phyloP scores from a whole-genome alignment of 1,140 invertebrate species.

The Meteorus sp. region DNA sequence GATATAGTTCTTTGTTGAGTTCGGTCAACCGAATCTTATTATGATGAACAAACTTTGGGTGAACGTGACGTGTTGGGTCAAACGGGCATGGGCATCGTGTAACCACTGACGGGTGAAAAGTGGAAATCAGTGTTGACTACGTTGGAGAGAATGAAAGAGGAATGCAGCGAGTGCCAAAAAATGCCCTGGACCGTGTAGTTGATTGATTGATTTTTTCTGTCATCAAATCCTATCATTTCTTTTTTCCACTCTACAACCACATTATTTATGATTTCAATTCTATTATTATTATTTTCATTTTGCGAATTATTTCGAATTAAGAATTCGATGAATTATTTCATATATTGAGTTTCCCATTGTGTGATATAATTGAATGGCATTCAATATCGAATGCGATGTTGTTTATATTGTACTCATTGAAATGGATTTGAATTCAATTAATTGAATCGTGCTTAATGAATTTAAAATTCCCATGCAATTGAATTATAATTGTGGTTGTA shows the following conservation, averaged over 20 bases:
- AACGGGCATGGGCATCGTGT: background rate
- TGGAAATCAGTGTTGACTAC: background rate
- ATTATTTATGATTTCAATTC: background rate
- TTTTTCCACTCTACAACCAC: background rate
- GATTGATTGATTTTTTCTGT: background rate
- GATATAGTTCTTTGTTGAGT: background rate
- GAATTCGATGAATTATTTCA: no score
- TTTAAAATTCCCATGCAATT: no score
- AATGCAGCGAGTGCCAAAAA: background rate
- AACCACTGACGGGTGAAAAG: background rate
- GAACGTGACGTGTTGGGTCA: background rate
- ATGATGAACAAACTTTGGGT: background rate
- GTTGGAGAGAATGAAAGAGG: no score
- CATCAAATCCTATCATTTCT: background rate
- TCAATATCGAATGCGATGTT: no score
- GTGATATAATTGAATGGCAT: no score
- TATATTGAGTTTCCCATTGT: no score
- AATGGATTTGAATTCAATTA: no score
- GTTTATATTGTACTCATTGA: no score
- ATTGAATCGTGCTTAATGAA: no score
- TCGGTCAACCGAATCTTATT: background rate
- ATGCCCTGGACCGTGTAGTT: background rate
- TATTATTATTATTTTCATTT: no score
- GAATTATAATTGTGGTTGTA: no score
- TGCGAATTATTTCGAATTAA: no score